Percentiles rank a stretch among this genome's conserved stretches.
These are phyloP conservation scores for Xiphorhynchus erythropygius DNA, from an alignment of 2,797 vertebrate genomes.

Conservation along the genomic window DNA sequence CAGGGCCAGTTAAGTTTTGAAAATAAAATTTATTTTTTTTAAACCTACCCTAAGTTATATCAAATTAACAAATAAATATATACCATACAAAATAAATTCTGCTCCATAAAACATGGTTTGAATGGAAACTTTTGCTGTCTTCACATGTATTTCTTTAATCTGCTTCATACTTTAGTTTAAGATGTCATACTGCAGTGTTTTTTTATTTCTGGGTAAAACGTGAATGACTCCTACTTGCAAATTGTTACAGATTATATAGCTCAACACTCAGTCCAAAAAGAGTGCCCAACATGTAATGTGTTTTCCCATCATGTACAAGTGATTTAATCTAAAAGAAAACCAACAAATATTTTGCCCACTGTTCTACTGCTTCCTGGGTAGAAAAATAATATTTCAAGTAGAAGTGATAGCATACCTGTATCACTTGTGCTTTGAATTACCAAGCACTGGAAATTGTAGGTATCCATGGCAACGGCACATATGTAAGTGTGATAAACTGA, in stretches of 20 bases:
- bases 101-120: background rate
- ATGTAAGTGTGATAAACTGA: constrained; percentile 30
- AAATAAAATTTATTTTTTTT: background rate
- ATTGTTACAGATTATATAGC: background rate
- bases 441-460: constrained; percentile 5
- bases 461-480: constrained; percentile 36
- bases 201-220: background rate
- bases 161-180: background rate
- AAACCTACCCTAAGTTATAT: background rate
- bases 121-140: background rate
- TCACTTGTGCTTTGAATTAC: constrained; percentile 34
- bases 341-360: background rate
- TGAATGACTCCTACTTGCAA: background rate
- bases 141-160: background rate
- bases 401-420: constrained; percentile 4
- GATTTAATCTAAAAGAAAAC: background rate
- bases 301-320: background rate
- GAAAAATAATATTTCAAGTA: background rate
- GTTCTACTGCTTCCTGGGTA: background rate
- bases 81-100: background rate
- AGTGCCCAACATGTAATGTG: background rate
- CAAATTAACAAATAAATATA: background rate
- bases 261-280: background rate
- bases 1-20: background rate
- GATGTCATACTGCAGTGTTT: background rate